Evolutionary conservation across 2,888 invertebrate genomes (phyloP), one percentile per base, ranked within the genome.

Genomic region (Tromatobia lineatoria): DNA sequence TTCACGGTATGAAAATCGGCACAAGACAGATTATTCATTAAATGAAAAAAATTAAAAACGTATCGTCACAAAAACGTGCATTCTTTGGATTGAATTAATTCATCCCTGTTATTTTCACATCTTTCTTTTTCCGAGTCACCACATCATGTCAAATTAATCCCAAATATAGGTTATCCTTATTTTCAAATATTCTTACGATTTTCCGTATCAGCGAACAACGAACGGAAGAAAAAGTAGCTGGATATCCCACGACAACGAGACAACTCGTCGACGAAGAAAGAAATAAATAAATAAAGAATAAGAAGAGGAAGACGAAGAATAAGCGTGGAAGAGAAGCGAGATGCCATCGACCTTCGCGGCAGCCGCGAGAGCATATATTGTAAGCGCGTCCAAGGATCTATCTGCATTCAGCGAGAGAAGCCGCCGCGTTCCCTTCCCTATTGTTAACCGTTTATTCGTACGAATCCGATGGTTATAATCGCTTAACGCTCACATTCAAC

Each of bases 391-490:
- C 67, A 74, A 59, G 47, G 71, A 82, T 74, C 81, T 73, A 54
- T 80, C 54, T 83, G 77, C 69, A 81, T 84, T 84, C 81, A 81
- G 54, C 80, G 74, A 64, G 66, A 80, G 20, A 57, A 83, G 70
- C 52, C 54, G 67, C 66, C 71, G 82, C 61, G 69, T 78, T 82
- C 80, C 76, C 71, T 73, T 79, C 80, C 67, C 82, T 88, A 92
- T 92, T 92, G 91, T 92, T 89, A 90, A 90, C 91, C 88, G 88
- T 91, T 92, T 91, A 91, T 91, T 90, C 89, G 89, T 91, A 91
- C 91, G 89, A 91, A 90, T 89, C 91, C 90, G 87, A 81, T 87
- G 88, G 88, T 88, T 89, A 90, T 92, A 92, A 92, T 92, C 91
- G 90, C 89, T 91, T 91, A 91, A 92, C 91, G 90, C 92, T 88